These are phyloP conservation scores for Hetaerina titia DNA, from an alignment of 2,888 invertebrate genomes.

Conservation along the genomic window DNA sequence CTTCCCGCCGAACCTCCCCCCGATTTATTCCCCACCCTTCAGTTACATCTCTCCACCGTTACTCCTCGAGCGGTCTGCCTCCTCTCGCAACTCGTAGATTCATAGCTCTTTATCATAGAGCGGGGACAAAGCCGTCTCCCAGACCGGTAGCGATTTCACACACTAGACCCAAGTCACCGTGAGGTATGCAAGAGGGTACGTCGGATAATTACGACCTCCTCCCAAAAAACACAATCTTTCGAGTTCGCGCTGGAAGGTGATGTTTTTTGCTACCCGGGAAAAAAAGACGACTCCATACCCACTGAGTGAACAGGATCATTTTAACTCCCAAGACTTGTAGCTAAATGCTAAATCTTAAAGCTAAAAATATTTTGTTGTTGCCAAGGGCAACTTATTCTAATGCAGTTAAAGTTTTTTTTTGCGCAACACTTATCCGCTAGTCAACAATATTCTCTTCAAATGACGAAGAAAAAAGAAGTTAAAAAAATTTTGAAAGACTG, in stretches of 20 bases:
- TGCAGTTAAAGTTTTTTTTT: too few relatives aligned
- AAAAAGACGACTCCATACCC: background rate
- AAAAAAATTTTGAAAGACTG: too few relatives aligned
- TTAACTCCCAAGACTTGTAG: too few relatives aligned
- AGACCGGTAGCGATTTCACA: background rate
- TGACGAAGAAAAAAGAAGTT: too few relatives aligned
- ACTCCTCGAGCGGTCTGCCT: background rate
- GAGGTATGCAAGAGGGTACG: background rate
- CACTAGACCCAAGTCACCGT: background rate
- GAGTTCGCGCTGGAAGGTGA: background rate
- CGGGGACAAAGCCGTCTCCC: background rate
- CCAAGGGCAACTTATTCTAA: too few relatives aligned
- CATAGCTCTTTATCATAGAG: background rate
- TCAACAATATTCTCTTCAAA: too few relatives aligned
- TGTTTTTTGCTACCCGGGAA: background rate
- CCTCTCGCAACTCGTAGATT: background rate
- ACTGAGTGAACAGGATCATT: background rate
- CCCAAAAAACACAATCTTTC: background rate
- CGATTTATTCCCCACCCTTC: background rate
- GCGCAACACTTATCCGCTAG: too few relatives aligned
- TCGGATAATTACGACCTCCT: background rate
- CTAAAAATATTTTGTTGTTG: too few relatives aligned
- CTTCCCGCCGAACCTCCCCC: background rate
- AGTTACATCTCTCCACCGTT: background rate
- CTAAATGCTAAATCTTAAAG: too few relatives aligned